Evolutionary conservation across 1,140 invertebrate species (phyloP).

Genomic region (Papilio polytes): DNA sequence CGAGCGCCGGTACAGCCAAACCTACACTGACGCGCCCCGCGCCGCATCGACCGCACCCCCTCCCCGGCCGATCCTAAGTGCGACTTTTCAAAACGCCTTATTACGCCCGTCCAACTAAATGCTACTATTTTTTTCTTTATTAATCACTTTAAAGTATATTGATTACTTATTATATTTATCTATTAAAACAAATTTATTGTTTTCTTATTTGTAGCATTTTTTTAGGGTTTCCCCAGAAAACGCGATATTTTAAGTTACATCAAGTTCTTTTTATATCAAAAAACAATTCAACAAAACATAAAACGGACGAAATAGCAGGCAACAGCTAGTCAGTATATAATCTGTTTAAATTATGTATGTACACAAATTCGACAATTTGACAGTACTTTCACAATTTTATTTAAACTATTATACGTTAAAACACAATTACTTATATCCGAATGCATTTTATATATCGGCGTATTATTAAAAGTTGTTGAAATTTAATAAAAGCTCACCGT

Average conservation of each 20-base stretch:
- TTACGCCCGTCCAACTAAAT: slow-evolving; percentile 42
- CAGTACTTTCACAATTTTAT: too few species aligned
- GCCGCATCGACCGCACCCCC: slow-evolving; percentile 53
- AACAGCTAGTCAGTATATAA: too few species aligned
- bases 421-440: not conserved
- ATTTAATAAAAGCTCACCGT: not conserved
- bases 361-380: too few species aligned
- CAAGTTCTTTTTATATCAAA: not conserved
- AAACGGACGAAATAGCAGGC: too few species aligned
- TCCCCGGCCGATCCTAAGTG: slow-evolving; percentile 42
- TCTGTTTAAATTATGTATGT: too few species aligned
- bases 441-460: not conserved
- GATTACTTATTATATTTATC: not conserved
- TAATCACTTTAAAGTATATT: slow-evolving; percentile 10
- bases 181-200: not conserved
- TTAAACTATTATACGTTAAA: not conserved
- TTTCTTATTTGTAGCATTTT: not conserved
- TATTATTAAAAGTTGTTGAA: not conserved
- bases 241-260: not conserved
- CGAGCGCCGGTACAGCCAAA: slow-evolving; percentile 46
- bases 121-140: slow-evolving; percentile 33
- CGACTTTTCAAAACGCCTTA: slow-evolving; percentile 54
- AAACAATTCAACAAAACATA: not conserved
- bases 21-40: slow-evolving; percentile 48
- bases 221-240: not conserved